These are phyloP conservation scores for Sylvia atricapilla DNA, from an alignment of 2,113 vertebrate species.

Conservation along the genomic window DNA sequence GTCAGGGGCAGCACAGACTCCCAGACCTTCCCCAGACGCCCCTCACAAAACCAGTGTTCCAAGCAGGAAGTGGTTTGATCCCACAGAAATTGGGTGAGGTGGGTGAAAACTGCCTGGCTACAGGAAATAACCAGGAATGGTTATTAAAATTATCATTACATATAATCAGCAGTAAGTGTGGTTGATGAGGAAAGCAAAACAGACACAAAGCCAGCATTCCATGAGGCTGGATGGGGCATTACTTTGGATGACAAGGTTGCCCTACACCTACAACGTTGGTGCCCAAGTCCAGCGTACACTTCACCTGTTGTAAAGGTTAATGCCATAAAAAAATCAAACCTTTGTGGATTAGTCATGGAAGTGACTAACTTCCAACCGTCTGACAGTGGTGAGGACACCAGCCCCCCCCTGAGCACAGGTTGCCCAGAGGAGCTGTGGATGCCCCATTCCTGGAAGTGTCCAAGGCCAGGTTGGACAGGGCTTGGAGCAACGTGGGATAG, in stretches of 20 bases:
- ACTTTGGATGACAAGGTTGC: not conserved
- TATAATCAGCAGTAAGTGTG: not conserved
- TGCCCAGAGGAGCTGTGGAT: not conserved
- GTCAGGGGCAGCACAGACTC: not conserved
- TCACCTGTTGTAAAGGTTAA: not conserved
- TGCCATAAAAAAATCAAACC: not conserved
- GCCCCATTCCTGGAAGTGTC: not conserved
- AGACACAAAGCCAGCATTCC: not conserved
- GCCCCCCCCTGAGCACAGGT: not conserved
- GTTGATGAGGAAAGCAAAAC: accelerated
- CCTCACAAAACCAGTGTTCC: accelerated
- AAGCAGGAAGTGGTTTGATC: accelerated
- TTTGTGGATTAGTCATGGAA: not conserved
- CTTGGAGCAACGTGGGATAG: not conserved
- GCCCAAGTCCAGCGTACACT: not conserved
- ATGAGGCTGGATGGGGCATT: not conserved
- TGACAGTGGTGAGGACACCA: not conserved
- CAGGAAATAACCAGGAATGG: not conserved
- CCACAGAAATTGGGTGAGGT: not conserved
- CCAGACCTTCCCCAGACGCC: not conserved
- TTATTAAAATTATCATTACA: not conserved
- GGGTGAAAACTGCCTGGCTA: not conserved
- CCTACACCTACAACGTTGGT: not conserved
- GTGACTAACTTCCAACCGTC: not conserved
- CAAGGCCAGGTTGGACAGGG: not conserved